Percentiles rank a stretch among this genome's conserved stretches.
phyloP scores from a whole-genome alignment of 2,888 invertebrate species.

The Cephus pygmeus region DNA sequence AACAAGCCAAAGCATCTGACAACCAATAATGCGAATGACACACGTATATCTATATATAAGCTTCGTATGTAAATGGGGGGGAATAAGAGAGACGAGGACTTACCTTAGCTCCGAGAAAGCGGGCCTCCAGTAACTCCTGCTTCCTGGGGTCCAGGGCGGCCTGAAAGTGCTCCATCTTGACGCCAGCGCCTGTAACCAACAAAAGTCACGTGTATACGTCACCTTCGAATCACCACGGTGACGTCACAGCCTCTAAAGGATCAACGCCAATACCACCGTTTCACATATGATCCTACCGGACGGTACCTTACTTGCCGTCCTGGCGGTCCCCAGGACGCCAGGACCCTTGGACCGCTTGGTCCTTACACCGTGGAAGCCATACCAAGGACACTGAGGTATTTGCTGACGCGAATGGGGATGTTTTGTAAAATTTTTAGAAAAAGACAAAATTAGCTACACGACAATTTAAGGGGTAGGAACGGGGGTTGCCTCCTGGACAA shows the following conservation, averaged over 20 bases:
- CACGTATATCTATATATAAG: not conserved
- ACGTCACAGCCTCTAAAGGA: not conserved
- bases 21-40: conserved; percentile 6
- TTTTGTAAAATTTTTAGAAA: no score
- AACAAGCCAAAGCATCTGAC: not conserved
- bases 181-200: conserved; percentile 81
- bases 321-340: not conserved
- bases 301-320: not conserved
- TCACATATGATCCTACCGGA: not conserved
- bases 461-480: no score
- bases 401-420: not conserved
- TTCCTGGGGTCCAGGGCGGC: conserved; percentile 97
- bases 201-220: conserved; percentile 67
- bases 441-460: no score
- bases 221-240: conserved; percentile 78
- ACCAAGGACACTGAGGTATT: not conserved
- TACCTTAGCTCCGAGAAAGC: conserved; percentile 96
- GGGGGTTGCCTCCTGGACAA: no score
- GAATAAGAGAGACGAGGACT: conserved; percentile 64
- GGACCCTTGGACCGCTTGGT: not conserved
- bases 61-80: not conserved
- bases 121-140: conserved; percentile 98
- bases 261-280: not conserved
- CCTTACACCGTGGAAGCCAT: not conserved
- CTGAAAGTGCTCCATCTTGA: conserved; percentile 97